Evolutionary conservation across 2,113 vertebrate species (phyloP).

Genomic region (Brachionichthys hirsutus): DNA sequence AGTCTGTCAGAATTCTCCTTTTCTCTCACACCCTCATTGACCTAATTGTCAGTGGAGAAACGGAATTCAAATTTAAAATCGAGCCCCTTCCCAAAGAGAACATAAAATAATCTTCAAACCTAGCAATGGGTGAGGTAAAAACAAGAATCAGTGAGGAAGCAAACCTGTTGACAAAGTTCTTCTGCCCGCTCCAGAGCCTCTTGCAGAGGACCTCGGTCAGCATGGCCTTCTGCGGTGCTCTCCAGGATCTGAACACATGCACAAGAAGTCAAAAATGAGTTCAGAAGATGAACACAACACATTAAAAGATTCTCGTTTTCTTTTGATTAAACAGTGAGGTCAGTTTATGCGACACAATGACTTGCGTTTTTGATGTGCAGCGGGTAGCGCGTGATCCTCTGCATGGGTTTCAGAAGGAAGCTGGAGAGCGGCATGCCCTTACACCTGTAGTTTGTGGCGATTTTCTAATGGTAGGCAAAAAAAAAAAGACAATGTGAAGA

Average conservation of each 20-base stretch:
- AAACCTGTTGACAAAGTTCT: constrained; percentile 84
- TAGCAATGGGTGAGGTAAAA: background rate
- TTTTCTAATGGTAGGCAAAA: constrained; percentile 77
- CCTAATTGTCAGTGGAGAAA: constrained; percentile 61
- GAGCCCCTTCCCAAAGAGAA: background rate
- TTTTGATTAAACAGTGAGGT: background rate
- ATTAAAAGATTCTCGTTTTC: background rate
- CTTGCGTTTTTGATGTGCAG: constrained; percentile 94
- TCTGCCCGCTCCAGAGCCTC: constrained; percentile 89
- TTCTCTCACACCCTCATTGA: constrained; percentile 93
- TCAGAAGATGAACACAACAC: no score
- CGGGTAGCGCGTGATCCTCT: constrained; percentile 96
- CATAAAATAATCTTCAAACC: background rate
- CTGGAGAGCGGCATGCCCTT: constrained; percentile 99
- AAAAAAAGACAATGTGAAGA: constrained; percentile 1
- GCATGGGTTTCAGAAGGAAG: constrained; percentile 97
- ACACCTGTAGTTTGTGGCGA: constrained; percentile 91
- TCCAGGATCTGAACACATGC: constrained; percentile 85
- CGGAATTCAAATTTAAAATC: background rate
- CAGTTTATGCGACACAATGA: constrained; percentile 2
- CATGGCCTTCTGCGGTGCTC: constrained; percentile 85
- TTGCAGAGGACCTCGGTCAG: constrained; percentile 80
- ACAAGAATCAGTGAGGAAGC: background rate
- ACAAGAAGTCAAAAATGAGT: background rate
- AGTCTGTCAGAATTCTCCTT: constrained; percentile 93